Evolutionary conservation across 2,888 invertebrate species (phyloP).

Genomic region (Epirrhoe tristata): DNA sequence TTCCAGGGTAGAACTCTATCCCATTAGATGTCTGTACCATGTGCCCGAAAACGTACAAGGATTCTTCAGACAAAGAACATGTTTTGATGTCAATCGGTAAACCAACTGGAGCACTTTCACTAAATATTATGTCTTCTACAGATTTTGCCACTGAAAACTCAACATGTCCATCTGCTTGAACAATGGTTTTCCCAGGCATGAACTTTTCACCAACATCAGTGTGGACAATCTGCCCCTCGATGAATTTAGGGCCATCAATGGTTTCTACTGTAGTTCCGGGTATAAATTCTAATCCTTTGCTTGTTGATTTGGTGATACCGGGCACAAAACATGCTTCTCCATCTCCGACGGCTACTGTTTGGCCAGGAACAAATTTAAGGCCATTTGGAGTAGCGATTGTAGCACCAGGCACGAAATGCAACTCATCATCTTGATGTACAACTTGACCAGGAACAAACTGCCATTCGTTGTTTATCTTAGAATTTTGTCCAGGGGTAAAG

Average conservation of each 20-base stretch:
- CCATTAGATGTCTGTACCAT: conserved; percentile 88
- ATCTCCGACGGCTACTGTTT: conserved; percentile 77
- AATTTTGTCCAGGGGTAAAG: conserved; percentile 88
- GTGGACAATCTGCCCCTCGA: conserved; percentile 87
- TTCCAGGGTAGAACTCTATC: conserved; percentile 88
- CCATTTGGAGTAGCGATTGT: conserved; percentile 87
- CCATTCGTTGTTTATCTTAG: conserved; percentile 83
- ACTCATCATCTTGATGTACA: conserved; percentile 81
- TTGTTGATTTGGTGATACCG: conserved; percentile 81
- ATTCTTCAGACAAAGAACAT: conserved; percentile 79
- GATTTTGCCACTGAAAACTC: conserved; percentile 86
- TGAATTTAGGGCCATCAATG: conserved; percentile 86
- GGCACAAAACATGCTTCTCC: conserved; percentile 86
- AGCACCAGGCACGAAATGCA: conserved; percentile 87
- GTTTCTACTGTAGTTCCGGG: conserved; percentile 87
- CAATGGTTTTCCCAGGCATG: conserved; percentile 86
- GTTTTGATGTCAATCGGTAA: conserved; percentile 86
- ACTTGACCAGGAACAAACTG: conserved; percentile 88
- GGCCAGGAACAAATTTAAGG: conserved; percentile 88
- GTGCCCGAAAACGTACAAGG: conserved; percentile 86
- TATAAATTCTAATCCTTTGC: conserved; percentile 80
- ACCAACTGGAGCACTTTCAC: conserved; percentile 83
- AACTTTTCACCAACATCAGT: conserved; percentile 87
- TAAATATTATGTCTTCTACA: conserved; percentile 84
- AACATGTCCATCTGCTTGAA: conserved; percentile 78